Percentiles rank a stretch among this genome's conserved stretches.
Evolutionary conservation across 1,140 invertebrate species (phyloP).

Genomic region (Pachypsylla venusta): DNA sequence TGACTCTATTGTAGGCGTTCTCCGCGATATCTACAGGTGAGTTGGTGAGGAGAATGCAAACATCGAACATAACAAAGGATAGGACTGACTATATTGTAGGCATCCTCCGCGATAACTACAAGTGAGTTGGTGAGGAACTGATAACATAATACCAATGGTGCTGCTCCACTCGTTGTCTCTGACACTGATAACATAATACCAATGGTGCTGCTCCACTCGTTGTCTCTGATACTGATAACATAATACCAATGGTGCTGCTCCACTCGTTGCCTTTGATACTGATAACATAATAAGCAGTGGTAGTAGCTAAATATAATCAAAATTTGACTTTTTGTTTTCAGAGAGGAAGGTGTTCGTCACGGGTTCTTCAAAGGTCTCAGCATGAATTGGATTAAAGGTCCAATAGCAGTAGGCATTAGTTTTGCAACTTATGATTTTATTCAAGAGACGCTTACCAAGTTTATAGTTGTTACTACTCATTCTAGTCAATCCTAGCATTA

Average conservation of each 20-base stretch:
- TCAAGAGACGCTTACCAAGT: conserved; percentile 38
- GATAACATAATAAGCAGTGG: no score
- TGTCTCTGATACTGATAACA: no score
- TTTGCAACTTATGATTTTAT: conserved; percentile 89
- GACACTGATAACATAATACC: no score
- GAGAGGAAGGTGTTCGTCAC: conserved; percentile 68
- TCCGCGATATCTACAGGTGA: conserved; percentile 45
- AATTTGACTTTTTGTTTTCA: conserved; percentile 30
- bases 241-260: no score
- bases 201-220: no score
- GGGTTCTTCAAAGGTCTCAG: conserved; percentile 96
- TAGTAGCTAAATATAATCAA: no score
- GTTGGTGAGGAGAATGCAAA: conserved; percentile 62
- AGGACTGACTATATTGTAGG: conserved; percentile 43
- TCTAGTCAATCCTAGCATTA: conserved; percentile 10
- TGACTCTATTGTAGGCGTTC: conserved; percentile 42
- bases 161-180: no score
- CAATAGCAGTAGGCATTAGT: conserved; percentile 94
- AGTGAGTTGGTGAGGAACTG: conserved; percentile 42
- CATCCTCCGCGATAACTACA: conserved; percentile 46
- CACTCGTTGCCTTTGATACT: no score
- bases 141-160: no score
- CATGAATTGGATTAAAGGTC: conserved; percentile 99
- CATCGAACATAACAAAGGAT: conserved; percentile 41
- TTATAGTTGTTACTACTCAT: background rate